Conservation (phyloP, 2,113 vertebrate species). For the Mus spicilegus region DNA sequence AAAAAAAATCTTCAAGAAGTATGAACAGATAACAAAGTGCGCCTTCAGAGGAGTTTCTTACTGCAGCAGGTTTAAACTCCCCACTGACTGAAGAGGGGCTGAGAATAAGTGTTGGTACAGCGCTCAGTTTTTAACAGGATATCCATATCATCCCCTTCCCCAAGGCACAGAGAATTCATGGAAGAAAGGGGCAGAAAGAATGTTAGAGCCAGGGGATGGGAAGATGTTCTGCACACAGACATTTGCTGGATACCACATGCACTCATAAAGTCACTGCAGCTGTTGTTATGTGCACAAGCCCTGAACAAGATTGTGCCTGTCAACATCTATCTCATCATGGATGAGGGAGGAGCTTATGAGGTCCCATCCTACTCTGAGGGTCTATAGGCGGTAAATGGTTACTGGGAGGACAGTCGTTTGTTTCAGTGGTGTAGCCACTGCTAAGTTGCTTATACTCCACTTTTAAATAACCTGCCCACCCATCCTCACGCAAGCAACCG, state of each 20-base stretch:
- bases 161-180: background rate
- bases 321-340: background rate
- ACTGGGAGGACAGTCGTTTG: background rate
- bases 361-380: background rate
- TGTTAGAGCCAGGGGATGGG: background rate
- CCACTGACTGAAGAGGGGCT: background rate
- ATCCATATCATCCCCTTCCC: background rate
- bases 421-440: background rate
- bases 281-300: background rate
- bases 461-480: background rate
- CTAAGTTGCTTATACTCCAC: background rate
- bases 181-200: background rate
- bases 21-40: background rate
- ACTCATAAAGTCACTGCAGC: background rate
- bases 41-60: background rate
- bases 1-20: background rate
- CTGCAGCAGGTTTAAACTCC: background rate
- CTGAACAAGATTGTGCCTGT: background rate
- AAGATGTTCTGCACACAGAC: background rate
- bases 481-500: background rate
- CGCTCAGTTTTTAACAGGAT: background rate
- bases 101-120: too few species aligned
- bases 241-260: too few species aligned
- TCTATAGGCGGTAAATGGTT: background rate
- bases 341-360: background rate